These are phyloP conservation scores for Proteles cristata DNA, from an alignment of 2,113 vertebrate genomes.

Conservation along the genomic window DNA sequence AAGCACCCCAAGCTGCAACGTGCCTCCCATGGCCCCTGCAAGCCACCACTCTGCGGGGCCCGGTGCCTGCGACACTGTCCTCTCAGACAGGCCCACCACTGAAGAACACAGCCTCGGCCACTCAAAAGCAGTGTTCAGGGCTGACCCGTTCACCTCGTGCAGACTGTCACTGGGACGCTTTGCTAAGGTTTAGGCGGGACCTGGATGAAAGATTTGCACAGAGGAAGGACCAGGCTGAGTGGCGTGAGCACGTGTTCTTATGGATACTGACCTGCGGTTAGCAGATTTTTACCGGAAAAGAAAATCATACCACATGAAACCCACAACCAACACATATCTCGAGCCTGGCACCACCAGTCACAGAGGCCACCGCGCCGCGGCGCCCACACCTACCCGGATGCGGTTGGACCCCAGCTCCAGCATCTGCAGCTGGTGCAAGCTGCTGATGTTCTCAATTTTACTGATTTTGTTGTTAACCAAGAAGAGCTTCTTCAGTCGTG, in stretches of 20 bases:
- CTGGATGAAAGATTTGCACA: fast-evolving
- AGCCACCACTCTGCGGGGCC: not conserved
- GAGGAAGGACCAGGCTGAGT: not conserved
- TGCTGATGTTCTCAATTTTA: constrained; percentile 93
- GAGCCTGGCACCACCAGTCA: fast-evolving
- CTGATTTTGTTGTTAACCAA: constrained; percentile 98
- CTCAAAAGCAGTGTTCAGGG: not conserved
- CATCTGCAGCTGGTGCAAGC: constrained; percentile 92
- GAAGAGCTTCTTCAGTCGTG: constrained; percentile 94
- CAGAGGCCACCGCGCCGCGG: not conserved
- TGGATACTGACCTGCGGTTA: not conserved
- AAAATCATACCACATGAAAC: fast-evolving
- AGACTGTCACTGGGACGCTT: fast-evolving
- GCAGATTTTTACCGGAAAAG: not conserved
- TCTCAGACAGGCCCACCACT: not conserved
- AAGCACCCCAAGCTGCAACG: not conserved
- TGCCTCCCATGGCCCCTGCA: not conserved
- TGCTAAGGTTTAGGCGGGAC: fast-evolving
- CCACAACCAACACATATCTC: not conserved
- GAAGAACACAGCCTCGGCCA: not conserved
- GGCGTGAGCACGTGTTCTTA: fast-evolving
- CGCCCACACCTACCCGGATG: constrained; percentile 91
- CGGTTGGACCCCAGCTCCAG: constrained; percentile 98
- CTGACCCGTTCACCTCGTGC: fast-evolving
- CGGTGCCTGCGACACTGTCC: not conserved